Evolutionary conservation across 1,140 invertebrate species (phyloP).

Genomic region (Liolophura sinensis): DNA sequence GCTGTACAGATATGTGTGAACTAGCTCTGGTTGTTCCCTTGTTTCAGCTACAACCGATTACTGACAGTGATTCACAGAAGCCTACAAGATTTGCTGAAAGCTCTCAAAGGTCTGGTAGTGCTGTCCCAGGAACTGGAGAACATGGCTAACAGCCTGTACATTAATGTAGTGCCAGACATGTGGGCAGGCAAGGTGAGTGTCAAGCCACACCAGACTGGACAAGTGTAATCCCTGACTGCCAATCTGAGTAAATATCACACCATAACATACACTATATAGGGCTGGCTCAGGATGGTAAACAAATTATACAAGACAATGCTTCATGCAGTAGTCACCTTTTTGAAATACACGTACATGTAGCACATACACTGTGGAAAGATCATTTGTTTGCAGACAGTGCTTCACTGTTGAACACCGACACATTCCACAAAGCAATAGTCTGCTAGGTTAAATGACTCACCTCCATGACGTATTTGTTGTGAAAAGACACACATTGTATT

Average conservation of each 20-base stretch:
- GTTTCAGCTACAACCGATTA: constrained; percentile 55
- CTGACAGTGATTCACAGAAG: constrained; percentile 46
- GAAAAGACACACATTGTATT: too few species aligned
- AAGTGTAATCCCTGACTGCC: too few species aligned
- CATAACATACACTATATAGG: too few species aligned
- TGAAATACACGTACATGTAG: too few species aligned
- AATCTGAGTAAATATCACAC: too few species aligned
- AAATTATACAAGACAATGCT: not conserved
- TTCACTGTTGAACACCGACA: too few species aligned
- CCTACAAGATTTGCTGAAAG: constrained; percentile 56
- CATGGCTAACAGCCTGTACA: constrained; percentile 57
- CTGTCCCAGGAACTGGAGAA: constrained; percentile 59
- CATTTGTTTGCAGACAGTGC: too few species aligned
- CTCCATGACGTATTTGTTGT: too few species aligned
- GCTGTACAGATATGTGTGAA: too few species aligned
- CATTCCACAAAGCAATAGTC: too few species aligned
- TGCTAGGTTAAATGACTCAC: too few species aligned
- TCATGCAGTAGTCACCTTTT: not conserved
- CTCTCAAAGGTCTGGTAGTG: constrained; percentile 58
- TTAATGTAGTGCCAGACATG: constrained; percentile 55
- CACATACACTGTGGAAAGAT: too few species aligned
- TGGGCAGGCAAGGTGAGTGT: constrained; percentile 61
- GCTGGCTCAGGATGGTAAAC: not conserved
- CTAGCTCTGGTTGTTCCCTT: constrained; percentile 3
- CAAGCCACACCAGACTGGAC: constrained; percentile 2